Evolutionary conservation across 2,113 vertebrate genomes (phyloP), one percentile per base, ranked within the genome.

Genomic region (Amazona guildingii): DNA sequence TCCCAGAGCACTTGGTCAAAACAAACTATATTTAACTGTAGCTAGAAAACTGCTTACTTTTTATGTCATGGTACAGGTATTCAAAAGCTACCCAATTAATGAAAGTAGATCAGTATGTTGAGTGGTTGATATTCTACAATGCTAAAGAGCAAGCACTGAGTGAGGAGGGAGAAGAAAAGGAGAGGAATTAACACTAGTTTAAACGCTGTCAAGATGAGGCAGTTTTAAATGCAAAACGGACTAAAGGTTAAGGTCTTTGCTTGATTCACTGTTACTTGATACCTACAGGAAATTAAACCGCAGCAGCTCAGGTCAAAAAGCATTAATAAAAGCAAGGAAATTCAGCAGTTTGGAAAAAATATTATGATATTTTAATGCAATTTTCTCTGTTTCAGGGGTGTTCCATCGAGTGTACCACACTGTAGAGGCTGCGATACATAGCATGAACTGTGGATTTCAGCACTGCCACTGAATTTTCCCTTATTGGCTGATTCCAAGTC

Each of bases 261-360:
- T 97, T 96, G 97, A 97, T 97, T 98, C 96, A 87, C 82, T 97
- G 97, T 92, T 97, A 96, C 92, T 96, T 97, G 97, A 98, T 94
- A 95, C 95, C 94, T 88, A 84, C 97, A 98, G 98, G 98, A 98
- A 98, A 98, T 98, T 97, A 97, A 97, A 97, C 94, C 96, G 88
- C 83, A 91, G 91, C 46, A 95, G 95, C 82, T 93, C 90, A 33
- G 48, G 67, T 95, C 92, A 87, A 72, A 94, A 95, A 96, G 89
- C 93, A 94, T 96, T 97, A 95, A 97, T 97, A 94, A 95, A 94
- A 95, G 85, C 67, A 77, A 82, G 68, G 94, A 88, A 91, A 96
- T 95, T 91, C 94, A 93, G 62, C 92, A 94, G 81, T 84, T 62
- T 20, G 72, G 82, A 73, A 31, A 84, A 97, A 86, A 59, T 0